Evolutionary conservation across 2,113 vertebrate species (phyloP).

Genomic region (Poecile atricapillus): DNA sequence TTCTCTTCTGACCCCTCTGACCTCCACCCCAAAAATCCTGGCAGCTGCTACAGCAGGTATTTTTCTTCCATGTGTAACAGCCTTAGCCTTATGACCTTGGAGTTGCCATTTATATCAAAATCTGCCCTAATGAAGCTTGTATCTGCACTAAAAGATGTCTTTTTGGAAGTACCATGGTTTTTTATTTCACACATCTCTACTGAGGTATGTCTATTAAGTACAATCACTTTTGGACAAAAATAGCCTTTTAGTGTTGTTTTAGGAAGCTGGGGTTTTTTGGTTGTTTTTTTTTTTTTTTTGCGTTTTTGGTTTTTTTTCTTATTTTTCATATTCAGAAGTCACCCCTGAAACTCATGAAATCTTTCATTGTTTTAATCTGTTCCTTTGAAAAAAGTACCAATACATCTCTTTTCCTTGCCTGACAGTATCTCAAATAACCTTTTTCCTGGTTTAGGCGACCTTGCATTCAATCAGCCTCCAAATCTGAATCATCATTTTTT

Average conservation of each 20-base stretch:
- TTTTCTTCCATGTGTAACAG: neutral
- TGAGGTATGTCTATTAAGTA: neutral
- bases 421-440: neutral
- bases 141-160: neutral
- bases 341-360: neutral
- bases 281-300: neutral
- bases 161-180: neutral
- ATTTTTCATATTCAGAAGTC: neutral
- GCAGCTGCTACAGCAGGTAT: neutral
- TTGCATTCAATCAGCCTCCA: neutral
- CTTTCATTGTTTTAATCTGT: neutral
- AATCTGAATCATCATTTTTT: neutral
- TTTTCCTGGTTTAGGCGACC: neutral
- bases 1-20: neutral
- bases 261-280: neutral
- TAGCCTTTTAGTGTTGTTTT: neutral
- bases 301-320: neutral
- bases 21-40: neutral
- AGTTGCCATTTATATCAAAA: neutral
- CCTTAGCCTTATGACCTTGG: neutral
- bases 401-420: neutral
- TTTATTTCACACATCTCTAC: neutral
- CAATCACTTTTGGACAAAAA: neutral
- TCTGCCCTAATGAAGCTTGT: neutral
- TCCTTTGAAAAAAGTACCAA: neutral